Evolutionary conservation across 1,140 invertebrate species (phyloP).

Genomic region (Anastatus disparis): DNA sequence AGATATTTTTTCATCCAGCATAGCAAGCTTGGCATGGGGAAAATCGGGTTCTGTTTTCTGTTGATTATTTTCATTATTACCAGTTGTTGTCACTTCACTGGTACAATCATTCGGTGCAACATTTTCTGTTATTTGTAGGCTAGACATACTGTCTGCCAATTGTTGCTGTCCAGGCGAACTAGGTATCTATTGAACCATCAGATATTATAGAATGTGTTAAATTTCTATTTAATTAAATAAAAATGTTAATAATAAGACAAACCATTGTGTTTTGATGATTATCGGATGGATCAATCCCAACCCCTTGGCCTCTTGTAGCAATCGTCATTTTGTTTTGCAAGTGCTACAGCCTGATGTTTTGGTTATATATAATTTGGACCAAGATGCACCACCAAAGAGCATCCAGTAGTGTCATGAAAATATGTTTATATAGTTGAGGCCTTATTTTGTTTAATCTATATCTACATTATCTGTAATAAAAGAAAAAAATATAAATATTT

Average conservation of each 20-base stretch:
- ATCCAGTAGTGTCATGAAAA: constrained; percentile 66
- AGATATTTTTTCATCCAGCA: constrained; percentile 94
- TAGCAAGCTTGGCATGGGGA: constrained; percentile 85
- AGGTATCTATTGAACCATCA: constrained; percentile 53
- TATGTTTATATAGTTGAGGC: constrained; percentile 63
- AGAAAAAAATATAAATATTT: no score
- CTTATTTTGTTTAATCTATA: constrained; percentile 64
- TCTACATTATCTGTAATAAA: constrained; percentile 66
- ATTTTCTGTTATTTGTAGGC: constrained; percentile 63
- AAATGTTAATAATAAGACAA: constrained; percentile 16
- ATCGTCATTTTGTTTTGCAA: constrained; percentile 68
- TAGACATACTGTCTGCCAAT: constrained; percentile 62
- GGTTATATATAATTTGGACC: constrained; percentile 51
- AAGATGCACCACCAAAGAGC: constrained; percentile 57
- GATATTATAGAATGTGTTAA: constrained; percentile 2
- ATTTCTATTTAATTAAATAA: constrained; percentile 26
- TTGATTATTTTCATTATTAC: constrained; percentile 60
- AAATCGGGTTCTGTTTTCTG: constrained; percentile 77
- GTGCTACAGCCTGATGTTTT: constrained; percentile 46
- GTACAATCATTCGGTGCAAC: constrained; percentile 57
- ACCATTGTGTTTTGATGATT: constrained; percentile 70
- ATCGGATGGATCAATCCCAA: constrained; percentile 70
- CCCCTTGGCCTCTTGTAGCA: constrained; percentile 72
- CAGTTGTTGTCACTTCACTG: constrained; percentile 52
- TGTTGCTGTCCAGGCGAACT: constrained; percentile 66